Evolutionary conservation across 2,113 vertebrate species (phyloP), one percentile per base, ranked within the genome.

Genomic region (Mirounga angustirostris): DNA sequence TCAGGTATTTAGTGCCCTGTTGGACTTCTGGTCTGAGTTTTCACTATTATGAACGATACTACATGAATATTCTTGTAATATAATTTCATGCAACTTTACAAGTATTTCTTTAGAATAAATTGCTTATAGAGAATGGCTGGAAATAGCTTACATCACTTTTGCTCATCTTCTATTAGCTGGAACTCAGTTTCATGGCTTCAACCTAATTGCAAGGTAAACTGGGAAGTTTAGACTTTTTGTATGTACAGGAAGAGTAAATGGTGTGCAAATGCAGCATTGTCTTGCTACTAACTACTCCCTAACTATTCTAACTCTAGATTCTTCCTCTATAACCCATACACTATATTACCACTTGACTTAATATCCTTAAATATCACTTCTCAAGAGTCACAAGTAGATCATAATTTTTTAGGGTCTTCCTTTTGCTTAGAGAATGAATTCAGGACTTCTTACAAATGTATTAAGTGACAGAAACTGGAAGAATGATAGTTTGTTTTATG

Each of bases 141-240:
- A 76, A 52, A 86, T 54, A 78, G 12, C 5, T 76, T 59, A 36
- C 4, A 54, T 80, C 16, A 76, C 7, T 43, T 96, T 36, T 83
- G 5, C 9, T 6, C 30, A 28, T 76, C 8, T 28, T 76, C 15
- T 89, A 16, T 78, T 71, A 16, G 22, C 7, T 4, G 76, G 63
- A 94, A 90, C 14, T 97, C 26, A 91, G 46, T 82, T 94, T 69
- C n/a, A 14, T 67, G 22, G 40, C 40, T 92, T 96, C 7, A 90
- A 46, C 3, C 6, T 69, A 58, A 88, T 61, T 54, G 26, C 24
- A 81, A 4, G 28, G 52, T 65, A 43, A 3, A 61, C 18, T 33
- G 33, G 18, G 9, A 91, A 58, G 43, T 83, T 40, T 11, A 93
- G 21, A 16, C 50, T 30, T 92, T 93, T 85, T 43, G 6, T 50